Base-by-base conservation (phyloP, 2,113 vertebrate species). In the Dunckerocampus dactyliophorus region DNA sequence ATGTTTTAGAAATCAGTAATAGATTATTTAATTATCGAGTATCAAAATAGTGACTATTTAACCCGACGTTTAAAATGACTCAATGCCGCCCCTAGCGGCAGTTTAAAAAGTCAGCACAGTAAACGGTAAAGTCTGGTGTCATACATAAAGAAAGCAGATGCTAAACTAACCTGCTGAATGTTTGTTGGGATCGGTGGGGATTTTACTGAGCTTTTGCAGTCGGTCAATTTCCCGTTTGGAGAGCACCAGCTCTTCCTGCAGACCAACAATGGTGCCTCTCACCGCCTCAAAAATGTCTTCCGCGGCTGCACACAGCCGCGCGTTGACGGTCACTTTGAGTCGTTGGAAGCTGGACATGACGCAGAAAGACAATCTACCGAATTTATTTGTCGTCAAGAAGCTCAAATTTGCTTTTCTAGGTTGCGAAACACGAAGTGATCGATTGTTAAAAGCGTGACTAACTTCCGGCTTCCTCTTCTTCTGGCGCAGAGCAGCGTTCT, bases 261-360 rank as follows among this genome's bases (percentile, higher is more conserved):
- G 77, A 53, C 63, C 63, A 4, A 60, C 55, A 31, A 82, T 58
- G 69, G 65, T 78, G 8, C 55, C 72, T 3, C 17, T 72, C 0
- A 82, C 67, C 62, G 75, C 82, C 67, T 76, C 56, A 47, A 82
- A 65, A 55, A 84, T 82, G 37, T 82, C 80, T 22, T 82, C 82
- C 0, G 82, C 79, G 58, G 82, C 82, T 43, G 72, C 70, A 0
- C 69, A 62, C 52, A 81, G 75, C 14, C 74, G 80, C 77, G 82
- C 72, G 69, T 65, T 74, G 0, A 81, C 59, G 24, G 74, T 51
- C 22, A 10, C 65, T 3, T 71, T 9, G 50, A 84, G 77, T 47
- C 31, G 67, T 72, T 80, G 69, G 0, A 76, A 8, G 50, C 60
- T 15, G 60, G 78, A 71, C 81, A 83, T 79, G 71, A 11, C 22